Percentiles rank a stretch among this genome's conserved stretches.
These are phyloP conservation scores for Alectoris magna DNA, from an alignment of 2,797 vertebrate genomes.

Conservation along the genomic window DNA sequence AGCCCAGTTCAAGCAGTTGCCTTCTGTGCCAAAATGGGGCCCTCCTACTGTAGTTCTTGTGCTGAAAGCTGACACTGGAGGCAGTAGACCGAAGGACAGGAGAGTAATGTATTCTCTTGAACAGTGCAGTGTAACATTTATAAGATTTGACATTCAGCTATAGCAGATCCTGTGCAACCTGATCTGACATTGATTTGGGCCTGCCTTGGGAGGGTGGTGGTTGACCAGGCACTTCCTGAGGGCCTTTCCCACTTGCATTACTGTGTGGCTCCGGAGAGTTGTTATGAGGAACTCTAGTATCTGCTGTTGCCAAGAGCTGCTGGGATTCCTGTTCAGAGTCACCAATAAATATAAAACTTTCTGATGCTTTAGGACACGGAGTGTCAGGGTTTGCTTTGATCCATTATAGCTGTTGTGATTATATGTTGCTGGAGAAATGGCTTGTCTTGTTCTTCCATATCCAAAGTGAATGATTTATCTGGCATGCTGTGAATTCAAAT, in stretches of 20 bases:
- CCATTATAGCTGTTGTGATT: neutral
- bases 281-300: accelerated
- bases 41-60: neutral
- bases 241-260: neutral
- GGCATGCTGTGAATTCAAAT: neutral
- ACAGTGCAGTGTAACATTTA: neutral
- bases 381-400: neutral
- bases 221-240: neutral
- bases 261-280: neutral
- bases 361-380: neutral
- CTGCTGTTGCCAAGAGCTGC: neutral
- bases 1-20: neutral
- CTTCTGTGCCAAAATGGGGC: neutral
- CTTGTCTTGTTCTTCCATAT: neutral
- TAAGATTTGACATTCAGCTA: neutral
- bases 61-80: neutral
- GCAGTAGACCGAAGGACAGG: neutral
- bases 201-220: neutral
- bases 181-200: neutral
- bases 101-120: neutral
- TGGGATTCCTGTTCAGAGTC: neutral
- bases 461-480: neutral
- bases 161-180: neutral
- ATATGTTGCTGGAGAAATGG: neutral
- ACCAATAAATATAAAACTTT: neutral